These are phyloP conservation scores for Andrena praecox DNA, from an alignment of 2,888 invertebrate species.

Conservation along the genomic window DNA sequence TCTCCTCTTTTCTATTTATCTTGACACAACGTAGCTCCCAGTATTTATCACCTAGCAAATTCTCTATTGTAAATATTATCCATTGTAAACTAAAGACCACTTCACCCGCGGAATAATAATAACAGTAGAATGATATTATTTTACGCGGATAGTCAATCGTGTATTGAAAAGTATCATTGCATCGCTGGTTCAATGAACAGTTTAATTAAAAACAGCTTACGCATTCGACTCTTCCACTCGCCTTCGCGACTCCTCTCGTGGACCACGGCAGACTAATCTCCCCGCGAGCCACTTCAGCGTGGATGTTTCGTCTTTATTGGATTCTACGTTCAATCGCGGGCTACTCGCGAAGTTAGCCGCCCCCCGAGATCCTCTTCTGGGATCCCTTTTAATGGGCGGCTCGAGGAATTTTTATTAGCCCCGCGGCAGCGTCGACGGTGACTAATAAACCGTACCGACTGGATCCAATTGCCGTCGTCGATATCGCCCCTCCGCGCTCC, in stretches of 20 bases:
- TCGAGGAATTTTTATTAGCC: constrained; percentile 26
- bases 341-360: constrained; percentile 3
- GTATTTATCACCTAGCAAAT: too few species aligned
- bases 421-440: background rate
- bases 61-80: too few species aligned
- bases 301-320: constrained; percentile 44
- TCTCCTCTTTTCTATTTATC: too few species aligned
- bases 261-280: constrained; percentile 35
- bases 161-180: too few species aligned
- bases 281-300: background rate
- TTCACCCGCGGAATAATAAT: too few species aligned
- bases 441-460: constrained; percentile 19
- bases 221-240: background rate
- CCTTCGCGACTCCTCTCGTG: constrained; percentile 10
- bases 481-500: constrained; percentile 2
- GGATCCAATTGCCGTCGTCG: background rate
- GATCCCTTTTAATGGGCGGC: background rate
- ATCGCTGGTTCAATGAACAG: background rate
- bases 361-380: background rate
- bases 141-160: too few species aligned
- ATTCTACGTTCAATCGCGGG: constrained; percentile 12
- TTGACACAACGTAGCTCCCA: too few species aligned
- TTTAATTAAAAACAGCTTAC: constrained; percentile 31
- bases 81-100: too few species aligned
- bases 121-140: too few species aligned